phyloP scores from a whole-genome alignment of 2,797 vertebrate species.

The Prionace glauca region DNA sequence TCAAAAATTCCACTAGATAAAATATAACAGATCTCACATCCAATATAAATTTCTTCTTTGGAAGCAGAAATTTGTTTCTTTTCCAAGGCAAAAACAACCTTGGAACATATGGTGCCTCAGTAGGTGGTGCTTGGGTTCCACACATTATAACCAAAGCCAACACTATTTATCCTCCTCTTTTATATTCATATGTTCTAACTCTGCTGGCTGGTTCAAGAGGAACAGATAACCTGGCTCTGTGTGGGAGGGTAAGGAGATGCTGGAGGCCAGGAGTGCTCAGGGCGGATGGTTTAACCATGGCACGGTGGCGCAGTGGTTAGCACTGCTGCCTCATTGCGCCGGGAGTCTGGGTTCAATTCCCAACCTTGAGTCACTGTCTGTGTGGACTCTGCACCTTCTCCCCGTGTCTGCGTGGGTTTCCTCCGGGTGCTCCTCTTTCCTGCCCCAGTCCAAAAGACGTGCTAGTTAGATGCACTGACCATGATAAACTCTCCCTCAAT shows the following conservation, averaged over 20 bases:
- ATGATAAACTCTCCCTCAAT: no score
- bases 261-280: not conserved
- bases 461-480: no score
- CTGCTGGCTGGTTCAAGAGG: not conserved
- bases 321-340: no score
- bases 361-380: no score
- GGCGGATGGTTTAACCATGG: not conserved
- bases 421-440: no score
- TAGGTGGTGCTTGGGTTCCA: not conserved
- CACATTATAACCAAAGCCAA: not conserved
- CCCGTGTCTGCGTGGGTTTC: no score
- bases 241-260: not conserved
- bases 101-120: constrained; percentile 21
- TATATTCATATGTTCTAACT: not conserved
- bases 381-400: no score
- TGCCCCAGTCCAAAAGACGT: no score
- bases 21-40: not conserved
- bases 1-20: not conserved
- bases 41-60: not conserved
- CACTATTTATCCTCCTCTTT: not conserved
- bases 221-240: not conserved
- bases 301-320: no score
- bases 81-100: not conserved
- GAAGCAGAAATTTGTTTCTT: not conserved
- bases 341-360: no score